Percentiles rank a stretch among this genome's conserved stretches.
These are phyloP conservation scores for Cyrtorhinus lividipennis DNA, from an alignment of 1,140 invertebrate genomes.

Conservation along the genomic window DNA sequence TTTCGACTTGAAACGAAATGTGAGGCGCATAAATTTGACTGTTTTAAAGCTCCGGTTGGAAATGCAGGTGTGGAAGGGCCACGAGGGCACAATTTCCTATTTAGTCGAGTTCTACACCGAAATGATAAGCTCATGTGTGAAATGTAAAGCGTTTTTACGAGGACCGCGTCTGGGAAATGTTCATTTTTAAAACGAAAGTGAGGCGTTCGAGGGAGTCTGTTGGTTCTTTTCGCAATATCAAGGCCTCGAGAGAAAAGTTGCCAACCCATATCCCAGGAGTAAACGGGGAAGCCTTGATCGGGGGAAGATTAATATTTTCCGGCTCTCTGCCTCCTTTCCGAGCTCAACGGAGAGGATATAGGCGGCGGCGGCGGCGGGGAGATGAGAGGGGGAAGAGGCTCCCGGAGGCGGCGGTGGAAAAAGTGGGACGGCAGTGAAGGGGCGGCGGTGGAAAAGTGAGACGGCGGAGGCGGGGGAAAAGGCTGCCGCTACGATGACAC, in stretches of 20 bases:
- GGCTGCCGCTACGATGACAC: background rate
- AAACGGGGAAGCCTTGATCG: background rate
- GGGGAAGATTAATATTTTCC: background rate
- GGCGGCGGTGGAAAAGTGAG: background rate
- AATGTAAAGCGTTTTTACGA: no score
- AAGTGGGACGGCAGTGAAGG: background rate
- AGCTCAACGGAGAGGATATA: background rate
- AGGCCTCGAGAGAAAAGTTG: background rate
- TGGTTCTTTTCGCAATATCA: background rate
- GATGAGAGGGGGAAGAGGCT: background rate
- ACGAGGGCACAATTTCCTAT: no score
- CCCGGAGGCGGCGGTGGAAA: background rate
- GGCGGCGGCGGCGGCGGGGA: background rate
- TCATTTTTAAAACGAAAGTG: no score
- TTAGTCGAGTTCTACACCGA: no score
- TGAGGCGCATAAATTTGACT: no score
- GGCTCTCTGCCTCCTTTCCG: background rate
- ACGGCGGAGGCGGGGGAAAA: background rate
- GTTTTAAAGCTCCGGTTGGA: no score
- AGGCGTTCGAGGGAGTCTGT: no score
- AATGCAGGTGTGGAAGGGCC: no score
- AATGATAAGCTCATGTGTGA: no score
- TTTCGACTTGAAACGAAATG: no score
- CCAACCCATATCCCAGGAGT: background rate
- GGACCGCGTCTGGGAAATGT: no score